These are phyloP conservation scores for Lamellibrachia columna DNA, from an alignment of 2,888 invertebrate genomes.

Conservation along the genomic window DNA sequence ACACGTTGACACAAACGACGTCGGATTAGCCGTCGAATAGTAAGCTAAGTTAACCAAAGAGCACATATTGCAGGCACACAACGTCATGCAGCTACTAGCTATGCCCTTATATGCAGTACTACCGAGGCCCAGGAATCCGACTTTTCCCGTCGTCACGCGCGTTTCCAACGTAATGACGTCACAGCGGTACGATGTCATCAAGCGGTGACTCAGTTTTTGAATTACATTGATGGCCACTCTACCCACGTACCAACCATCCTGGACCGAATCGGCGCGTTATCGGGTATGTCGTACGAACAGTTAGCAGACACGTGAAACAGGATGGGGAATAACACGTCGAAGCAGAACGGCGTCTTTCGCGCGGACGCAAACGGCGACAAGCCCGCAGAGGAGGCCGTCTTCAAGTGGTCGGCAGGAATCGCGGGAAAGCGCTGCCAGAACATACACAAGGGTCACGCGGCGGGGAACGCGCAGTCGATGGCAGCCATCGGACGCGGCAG, in stretches of 20 bases:
- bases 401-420: conserved; percentile 8
- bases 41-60: not conserved
- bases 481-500: not conserved
- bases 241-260: not conserved
- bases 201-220: not conserved
- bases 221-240: conserved; percentile 4
- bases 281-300: not conserved
- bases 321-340: conserved; percentile 11
- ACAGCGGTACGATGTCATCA: not conserved
- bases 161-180: conserved; percentile 12
- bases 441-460: not conserved
- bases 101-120: not conserved
- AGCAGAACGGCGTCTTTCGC: not conserved
- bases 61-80: not conserved
- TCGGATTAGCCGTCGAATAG: not conserved
- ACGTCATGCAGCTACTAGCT: not conserved
- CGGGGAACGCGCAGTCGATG: not conserved
- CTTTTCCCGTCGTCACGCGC: not conserved
- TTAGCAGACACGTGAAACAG: not conserved
- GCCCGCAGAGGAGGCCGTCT: not conserved
- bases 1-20: not conserved
- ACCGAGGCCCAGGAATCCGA: not conserved
- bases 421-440: not conserved
- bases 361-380: not conserved
- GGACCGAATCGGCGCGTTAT: not conserved